Evolutionary conservation across 1,140 invertebrate species (phyloP).

Genomic region (Drosophila willistoni): DNA sequence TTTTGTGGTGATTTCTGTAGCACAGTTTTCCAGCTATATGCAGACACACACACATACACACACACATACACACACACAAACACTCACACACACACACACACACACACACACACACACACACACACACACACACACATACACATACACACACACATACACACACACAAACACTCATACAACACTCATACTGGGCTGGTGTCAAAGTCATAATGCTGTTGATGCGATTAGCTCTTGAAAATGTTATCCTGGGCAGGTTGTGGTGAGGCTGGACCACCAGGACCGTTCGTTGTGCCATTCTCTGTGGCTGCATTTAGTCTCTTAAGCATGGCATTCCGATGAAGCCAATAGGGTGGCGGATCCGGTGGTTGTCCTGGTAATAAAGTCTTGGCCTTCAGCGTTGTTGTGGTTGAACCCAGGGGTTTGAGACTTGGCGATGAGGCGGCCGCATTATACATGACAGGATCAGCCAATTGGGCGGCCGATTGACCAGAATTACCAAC

Average conservation of each 20-base stretch:
- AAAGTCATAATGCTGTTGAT: slow-evolving; percentile 45
- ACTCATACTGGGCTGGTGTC: not conserved
- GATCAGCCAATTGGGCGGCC: slow-evolving; percentile 76
- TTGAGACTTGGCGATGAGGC: slow-evolving; percentile 82
- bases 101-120: not conserved
- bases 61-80: not conserved
- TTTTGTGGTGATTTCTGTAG: not conserved
- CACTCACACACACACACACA: not conserved
- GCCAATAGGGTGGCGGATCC: slow-evolving; percentile 81
- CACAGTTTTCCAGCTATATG: not conserved
- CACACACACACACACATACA: not conserved
- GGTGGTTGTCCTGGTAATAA: slow-evolving; percentile 84
- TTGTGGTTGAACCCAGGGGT: slow-evolving; percentile 81
- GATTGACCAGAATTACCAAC: slow-evolving; percentile 49
- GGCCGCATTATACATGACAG: slow-evolving; percentile 80
- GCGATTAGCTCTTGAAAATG: slow-evolving; percentile 82
- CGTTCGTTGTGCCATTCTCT: slow-evolving; percentile 14
- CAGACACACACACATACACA: not conserved
- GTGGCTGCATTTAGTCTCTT: slow-evolving; percentile 70
- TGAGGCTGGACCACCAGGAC: slow-evolving; percentile 36
- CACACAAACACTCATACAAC: not conserved
- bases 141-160: not conserved
- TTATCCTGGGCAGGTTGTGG: slow-evolving; percentile 68
- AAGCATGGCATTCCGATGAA: slow-evolving; percentile 81
- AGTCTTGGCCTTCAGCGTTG: slow-evolving; percentile 85